Base-by-base conservation (phyloP, 2,888 invertebrate genomes). In the Steinernema scapterisci region DNA sequence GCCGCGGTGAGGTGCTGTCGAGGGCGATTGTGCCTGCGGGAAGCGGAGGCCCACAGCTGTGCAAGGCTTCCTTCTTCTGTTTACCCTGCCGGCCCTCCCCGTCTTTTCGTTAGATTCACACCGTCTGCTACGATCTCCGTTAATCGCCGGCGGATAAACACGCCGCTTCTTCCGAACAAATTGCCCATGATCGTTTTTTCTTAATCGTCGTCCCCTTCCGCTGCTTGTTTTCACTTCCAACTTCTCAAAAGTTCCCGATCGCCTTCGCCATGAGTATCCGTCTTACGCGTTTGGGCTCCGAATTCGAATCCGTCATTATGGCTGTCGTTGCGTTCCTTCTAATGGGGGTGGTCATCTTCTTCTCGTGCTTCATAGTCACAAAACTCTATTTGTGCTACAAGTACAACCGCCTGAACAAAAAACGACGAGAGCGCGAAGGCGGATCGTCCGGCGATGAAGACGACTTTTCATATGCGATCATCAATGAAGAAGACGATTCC, bases 281-380 rank as follows among this genome's bases (percentile, higher is more conserved):
- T 6, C 73, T 81, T 44, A 81, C 81, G 11, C 78, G 76, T 3
- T n/a, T 83, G n/a, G 81, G 81, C 45, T 48, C 79, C 44, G 81
- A 81, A 48, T 77, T 83, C 51, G 81, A 81, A 71, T 74, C 81
- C 25, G 73, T 81, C 11, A 83, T 83, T 44, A 78, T 76, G 13
- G 81, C 78, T 11, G 76, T 76, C 43, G 25, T 79, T 7, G 38
- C 78, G n/a, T 81, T 81, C 31, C 56, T 81, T 46, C 51, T 77
- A 38, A 75, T 74, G 52, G 81, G 81, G 7, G 71, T 76, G 21
- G 23, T 81, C 46, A 78, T 79, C 51, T 81, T 81, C 75, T 38
- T 75, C 43, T 77, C 76, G 46, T 81, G 81, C 70, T 81, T 81
- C 73, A 70, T 71, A 19, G 73, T 81, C 56, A 81, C 81, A n/a